Conservation (phyloP, 1,140 invertebrate genomes). For the Aphelinus certus region DNA sequence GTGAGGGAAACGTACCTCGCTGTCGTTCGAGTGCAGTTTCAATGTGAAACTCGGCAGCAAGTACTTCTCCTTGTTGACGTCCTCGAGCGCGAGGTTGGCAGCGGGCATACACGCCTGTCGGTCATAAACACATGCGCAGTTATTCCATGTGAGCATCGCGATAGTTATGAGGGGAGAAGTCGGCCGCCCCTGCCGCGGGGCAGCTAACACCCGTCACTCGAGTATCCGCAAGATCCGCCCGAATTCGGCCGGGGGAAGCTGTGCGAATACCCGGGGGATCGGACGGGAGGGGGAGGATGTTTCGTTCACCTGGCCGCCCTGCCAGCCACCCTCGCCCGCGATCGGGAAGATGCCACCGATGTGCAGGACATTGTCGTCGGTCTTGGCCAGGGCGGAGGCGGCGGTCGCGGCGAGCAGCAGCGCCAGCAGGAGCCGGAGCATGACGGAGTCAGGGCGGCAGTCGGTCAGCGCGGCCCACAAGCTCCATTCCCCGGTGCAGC, state of each 20-base stretch:
- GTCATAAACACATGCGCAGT: too few species aligned
- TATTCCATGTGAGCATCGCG: too few species aligned
- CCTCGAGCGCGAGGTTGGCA: slow-evolving; percentile 92
- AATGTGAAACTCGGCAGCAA: slow-evolving; percentile 92
- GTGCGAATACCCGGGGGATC: neutral
- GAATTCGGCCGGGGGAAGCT: neutral
- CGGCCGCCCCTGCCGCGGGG: too few species aligned
- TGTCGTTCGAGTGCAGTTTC: slow-evolving; percentile 94
- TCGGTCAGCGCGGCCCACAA: too few species aligned
- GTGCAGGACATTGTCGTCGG: slow-evolving; percentile 80
- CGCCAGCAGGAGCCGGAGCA: too few species aligned
- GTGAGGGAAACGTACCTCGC: slow-evolving; percentile 79
- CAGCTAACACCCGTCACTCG: neutral
- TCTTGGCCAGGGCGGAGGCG: too few species aligned
- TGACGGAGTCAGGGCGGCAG: too few species aligned
- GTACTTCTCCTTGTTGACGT: slow-evolving; percentile 91
- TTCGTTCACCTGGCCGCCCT: slow-evolving; percentile 80
- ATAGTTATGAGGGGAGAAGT: too few species aligned
- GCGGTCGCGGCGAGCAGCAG: too few species aligned
- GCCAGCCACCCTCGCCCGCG: slow-evolving; percentile 93
- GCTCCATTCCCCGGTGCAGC: too few species aligned
- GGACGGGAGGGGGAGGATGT: neutral
- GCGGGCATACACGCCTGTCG: slow-evolving; percentile 89
- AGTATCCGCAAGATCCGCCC: neutral
- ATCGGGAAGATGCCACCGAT: slow-evolving; percentile 99